Evolutionary conservation across 1,140 invertebrate species (phyloP).

Genomic region (Zaprionus africanus): DNA sequence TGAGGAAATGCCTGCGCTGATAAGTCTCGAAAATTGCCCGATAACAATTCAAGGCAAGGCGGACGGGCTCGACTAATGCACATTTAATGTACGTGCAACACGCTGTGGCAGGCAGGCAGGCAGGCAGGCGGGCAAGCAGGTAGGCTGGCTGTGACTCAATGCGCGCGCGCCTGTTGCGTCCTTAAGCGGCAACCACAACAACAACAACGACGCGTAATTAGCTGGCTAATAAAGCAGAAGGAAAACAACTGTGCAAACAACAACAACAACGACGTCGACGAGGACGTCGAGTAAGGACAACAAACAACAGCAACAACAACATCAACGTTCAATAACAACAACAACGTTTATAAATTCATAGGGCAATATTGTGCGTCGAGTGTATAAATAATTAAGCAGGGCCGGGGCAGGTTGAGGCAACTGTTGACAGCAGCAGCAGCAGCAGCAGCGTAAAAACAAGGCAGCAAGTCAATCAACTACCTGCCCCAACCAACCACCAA

Average conservation of each 20-base stretch:
- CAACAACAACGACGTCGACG: slow-evolving; percentile 10
- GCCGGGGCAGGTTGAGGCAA: slow-evolving; percentile 8
- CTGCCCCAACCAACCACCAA: neutral
- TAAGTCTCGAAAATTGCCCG: neutral
- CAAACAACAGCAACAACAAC: neutral
- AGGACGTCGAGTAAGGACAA: neutral
- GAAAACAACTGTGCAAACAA: slow-evolving; percentile 30
- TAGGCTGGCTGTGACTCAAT: neutral
- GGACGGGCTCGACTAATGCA: slow-evolving; percentile 29
- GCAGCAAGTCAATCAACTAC: slow-evolving; percentile 9
- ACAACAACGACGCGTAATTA: slow-evolving; percentile 33
- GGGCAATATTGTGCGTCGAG: slow-evolving; percentile 31
- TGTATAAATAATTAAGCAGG: slow-evolving; percentile 74
- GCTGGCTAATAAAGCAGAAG: slow-evolving; percentile 44
- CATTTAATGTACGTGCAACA: slow-evolving; percentile 27
- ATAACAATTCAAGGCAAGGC: slow-evolving; percentile 27
- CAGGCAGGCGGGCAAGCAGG: neutral
- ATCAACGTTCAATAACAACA: slow-evolving; percentile 17
- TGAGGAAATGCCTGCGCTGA: slow-evolving; percentile 23
- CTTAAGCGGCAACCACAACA: slow-evolving; percentile 16
- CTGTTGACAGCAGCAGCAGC: slow-evolving; percentile 7
- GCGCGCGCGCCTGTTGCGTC: neutral
- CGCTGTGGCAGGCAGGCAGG: neutral
- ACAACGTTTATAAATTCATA: slow-evolving; percentile 64
- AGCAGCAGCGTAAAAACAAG: slow-evolving; percentile 12